A percentile compares a stretch with the other conserved stretches of the same genome.
phyloP scores from a whole-genome alignment of 2,888 invertebrate species.

The Tyria jacobaeae region DNA sequence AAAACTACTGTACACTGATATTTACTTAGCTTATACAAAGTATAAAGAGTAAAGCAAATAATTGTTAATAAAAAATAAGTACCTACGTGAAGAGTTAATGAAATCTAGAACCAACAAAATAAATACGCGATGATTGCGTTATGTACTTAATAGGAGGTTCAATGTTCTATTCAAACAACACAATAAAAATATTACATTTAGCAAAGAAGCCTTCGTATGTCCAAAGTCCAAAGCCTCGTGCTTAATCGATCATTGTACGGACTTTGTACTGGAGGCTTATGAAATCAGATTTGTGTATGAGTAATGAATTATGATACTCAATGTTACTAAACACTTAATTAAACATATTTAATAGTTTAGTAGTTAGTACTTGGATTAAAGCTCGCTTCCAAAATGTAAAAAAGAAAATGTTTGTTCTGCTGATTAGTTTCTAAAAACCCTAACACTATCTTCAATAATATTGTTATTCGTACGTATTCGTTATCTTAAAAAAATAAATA shows the following conservation, averaged over 20 bases:
- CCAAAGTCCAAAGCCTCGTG: slow-evolving; percentile 37
- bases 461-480: too few species aligned
- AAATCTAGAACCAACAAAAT: not conserved
- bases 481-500: too few species aligned
- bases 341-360: not conserved
- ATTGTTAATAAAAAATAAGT: too few species aligned
- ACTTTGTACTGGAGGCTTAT: slow-evolving; percentile 19
- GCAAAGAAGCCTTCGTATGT: slow-evolving; percentile 18
- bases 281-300: not conserved
- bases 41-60: not conserved
- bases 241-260: slow-evolving; percentile 4
- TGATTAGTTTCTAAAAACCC: too few species aligned
- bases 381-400: too few species aligned
- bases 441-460: too few species aligned
- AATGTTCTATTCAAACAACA: slow-evolving; percentile 9
- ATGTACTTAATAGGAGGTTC: slow-evolving; percentile 1
- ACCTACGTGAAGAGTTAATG: not conserved
- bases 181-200: not conserved
- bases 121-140: not conserved
- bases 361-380: not conserved
- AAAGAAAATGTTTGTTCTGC: too few species aligned
- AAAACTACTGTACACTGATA: not conserved
- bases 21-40: not conserved
- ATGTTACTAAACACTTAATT: not conserved
- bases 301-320: not conserved